Conservation (phyloP, 2,888 invertebrate genomes). For the Clistopyga incitator region DNA sequence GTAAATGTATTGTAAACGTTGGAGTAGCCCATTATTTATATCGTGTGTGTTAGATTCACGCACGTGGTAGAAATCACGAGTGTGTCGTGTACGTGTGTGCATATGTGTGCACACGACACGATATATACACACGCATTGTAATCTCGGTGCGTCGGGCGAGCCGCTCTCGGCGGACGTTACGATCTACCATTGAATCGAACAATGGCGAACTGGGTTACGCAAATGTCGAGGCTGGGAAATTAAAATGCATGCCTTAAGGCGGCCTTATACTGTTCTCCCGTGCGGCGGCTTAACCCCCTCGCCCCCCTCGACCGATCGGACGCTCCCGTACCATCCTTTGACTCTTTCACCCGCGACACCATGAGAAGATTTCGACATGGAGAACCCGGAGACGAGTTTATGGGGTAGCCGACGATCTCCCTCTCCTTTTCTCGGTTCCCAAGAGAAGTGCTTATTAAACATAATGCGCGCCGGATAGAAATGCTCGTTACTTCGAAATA, state of each 20-base stretch:
- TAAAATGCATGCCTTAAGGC: conserved; percentile 78
- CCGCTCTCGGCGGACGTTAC: conserved; percentile 79
- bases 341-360: conserved; percentile 30
- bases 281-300: conserved; percentile 18
- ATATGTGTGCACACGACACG: conserved; percentile 22
- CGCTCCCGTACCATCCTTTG: conserved; percentile 22
- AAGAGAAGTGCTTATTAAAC: conserved; percentile 4
- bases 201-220: conserved; percentile 83
- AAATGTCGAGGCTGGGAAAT: conserved; percentile 83
- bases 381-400: conserved; percentile 12
- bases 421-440: not conserved
- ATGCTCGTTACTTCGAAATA: not conserved
- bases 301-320: conserved; percentile 13
- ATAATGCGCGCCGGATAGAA: not conserved
- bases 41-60: conserved; percentile 2
- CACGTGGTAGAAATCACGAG: conserved; percentile 11
- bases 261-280: conserved; percentile 59
- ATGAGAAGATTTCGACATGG: conserved; percentile 20
- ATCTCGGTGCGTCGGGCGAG: conserved; percentile 58
- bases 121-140: conserved; percentile 44
- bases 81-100: not conserved
- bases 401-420: conserved; percentile 4
- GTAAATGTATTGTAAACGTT: conserved; percentile 37
- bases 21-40: conserved; percentile 17
- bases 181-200: conserved; percentile 82